These are phyloP conservation scores for Tetheella fluctuosa DNA, from an alignment of 2,888 invertebrate species.

Conservation along the genomic window DNA sequence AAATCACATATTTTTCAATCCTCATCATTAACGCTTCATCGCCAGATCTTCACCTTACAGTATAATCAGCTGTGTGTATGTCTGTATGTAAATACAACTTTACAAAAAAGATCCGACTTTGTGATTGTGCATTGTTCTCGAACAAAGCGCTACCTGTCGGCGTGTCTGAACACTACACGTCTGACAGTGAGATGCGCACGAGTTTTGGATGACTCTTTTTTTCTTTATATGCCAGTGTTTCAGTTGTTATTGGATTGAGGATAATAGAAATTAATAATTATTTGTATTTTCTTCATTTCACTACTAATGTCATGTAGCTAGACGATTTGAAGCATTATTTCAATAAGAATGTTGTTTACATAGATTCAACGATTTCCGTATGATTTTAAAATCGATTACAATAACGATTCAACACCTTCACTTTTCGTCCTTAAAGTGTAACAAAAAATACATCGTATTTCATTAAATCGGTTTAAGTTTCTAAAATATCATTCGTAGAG, in stretches of 20 bases:
- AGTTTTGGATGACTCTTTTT: slow-evolving; percentile 7
- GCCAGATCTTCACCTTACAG: slow-evolving; percentile 14
- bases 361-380: too few species aligned
- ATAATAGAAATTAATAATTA: too few species aligned
- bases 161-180: slow-evolving; percentile 49
- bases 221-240: neutral
- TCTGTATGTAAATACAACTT: slow-evolving; percentile 19
- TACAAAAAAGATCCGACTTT: slow-evolving; percentile 47
- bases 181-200: slow-evolving; percentile 36
- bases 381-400: too few species aligned
- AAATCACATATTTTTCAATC: neutral
- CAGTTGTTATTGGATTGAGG: neutral
- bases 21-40: neutral
- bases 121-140: slow-evolving; percentile 58
- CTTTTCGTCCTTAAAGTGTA: too few species aligned
- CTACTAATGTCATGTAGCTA: too few species aligned
- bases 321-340: too few species aligned
- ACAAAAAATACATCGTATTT: too few species aligned
- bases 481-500: slow-evolving; percentile 8
- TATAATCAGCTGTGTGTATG: slow-evolving; percentile 47
- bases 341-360: too few species aligned
- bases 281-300: too few species aligned
- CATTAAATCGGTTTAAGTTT: neutral
- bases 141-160: slow-evolving; percentile 70
- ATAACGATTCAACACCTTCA: too few species aligned